Base-by-base conservation (phyloP, 2,797 vertebrate species). In the Cyprinella venusta region DNA sequence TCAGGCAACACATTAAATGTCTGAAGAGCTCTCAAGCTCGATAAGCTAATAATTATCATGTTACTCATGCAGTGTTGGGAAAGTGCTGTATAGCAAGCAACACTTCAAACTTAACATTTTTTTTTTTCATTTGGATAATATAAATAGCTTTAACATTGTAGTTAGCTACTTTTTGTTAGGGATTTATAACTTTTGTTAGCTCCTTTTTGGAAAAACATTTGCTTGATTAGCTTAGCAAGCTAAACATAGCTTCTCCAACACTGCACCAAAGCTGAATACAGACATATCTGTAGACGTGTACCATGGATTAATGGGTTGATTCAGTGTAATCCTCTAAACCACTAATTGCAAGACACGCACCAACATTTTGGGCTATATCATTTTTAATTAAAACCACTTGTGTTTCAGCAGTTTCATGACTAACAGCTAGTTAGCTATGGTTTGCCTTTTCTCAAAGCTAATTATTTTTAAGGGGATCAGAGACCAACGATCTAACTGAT, bases 401-500 rank as follows among this genome's bases (percentile, higher is more conserved):
- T n/a, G 24, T 26, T 7, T 68, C 1, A 21, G 21, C 50, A 13
- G 24, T 59, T 56, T 79, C 3, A 65, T 78, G 18, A 74, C 68
- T 67, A 79, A 68, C 65, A 69, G 61, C 21, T 70, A 56, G 40
- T 21, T 64, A 48, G 24, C 30, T 80, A 12, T 26, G 15, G 64
- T 63, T 52, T n/a, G 26, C 15, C 48, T 69, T 83, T 18, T 30
- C 26, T 82, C 26, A 67, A 67, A 24, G 36, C 56, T 80, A 76
- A 79, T 71, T 76, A 15, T 71, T 48, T 69, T 59, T 70, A 59
- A 52, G 38, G 40, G 63, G n/a, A 70, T 52, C 33, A 42, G 63
- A 69, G n/a, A 70, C 65, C 42, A 33, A 50, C 21, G 71, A 82
- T 83, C 19, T 42, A 75, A 76, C 67, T 40, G 50, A 80, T 83